Base-by-base conservation (phyloP, 2,113 vertebrate species). In the Euleptes europaea region DNA sequence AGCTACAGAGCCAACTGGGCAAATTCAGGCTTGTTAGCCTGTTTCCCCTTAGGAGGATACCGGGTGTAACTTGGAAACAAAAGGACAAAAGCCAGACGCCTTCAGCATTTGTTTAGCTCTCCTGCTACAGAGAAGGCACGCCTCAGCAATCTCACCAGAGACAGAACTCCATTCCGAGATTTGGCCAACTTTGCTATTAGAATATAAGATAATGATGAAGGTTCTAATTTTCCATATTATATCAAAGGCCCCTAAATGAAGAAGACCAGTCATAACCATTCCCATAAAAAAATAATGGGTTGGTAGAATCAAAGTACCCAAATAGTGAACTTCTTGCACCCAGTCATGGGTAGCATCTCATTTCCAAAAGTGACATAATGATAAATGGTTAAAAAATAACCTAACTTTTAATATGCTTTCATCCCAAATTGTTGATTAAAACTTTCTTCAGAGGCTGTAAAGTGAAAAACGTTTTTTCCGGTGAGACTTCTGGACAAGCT, bases 401-500 rank as follows among this genome's bases (percentile, higher is more conserved):
- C 47, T n/a, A 79, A 66, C 28, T 85, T 79, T 85, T 85, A 79
- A 63, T 84, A 47, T 57, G 40, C 2, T 54, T 72, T 79, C 63
- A 44, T 54, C 23, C 38, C 44, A n/a, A 70, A n/a, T 44, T 17
- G 70, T 83, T 87, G 75, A 79, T 80, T 87, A 86, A 86, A 83
- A 60, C 31, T 78, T 60, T 19, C 17, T 38, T 40, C 33, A 23
- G 87, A 84, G 83, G 3, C n/a, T 84, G 23, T 42, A 42, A 67
- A 91, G 7, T 2, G 51, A 11, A 11, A n/a, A 13, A 5, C 4
- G 12, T 35, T 15, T 78, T 28, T 38, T 60, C 0, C 0, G 23
- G 67, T 90, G 67, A 84, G 90, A 89, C 66, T 83, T 35, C 44
- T 57, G 54, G 85, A 84, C 88, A 88, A 86, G 14, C 73, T 2